Evolutionary conservation across 2,113 vertebrate genomes (phyloP), one percentile per base, ranked within the genome.

Genomic region (Tragelaphus buxtoni): DNA sequence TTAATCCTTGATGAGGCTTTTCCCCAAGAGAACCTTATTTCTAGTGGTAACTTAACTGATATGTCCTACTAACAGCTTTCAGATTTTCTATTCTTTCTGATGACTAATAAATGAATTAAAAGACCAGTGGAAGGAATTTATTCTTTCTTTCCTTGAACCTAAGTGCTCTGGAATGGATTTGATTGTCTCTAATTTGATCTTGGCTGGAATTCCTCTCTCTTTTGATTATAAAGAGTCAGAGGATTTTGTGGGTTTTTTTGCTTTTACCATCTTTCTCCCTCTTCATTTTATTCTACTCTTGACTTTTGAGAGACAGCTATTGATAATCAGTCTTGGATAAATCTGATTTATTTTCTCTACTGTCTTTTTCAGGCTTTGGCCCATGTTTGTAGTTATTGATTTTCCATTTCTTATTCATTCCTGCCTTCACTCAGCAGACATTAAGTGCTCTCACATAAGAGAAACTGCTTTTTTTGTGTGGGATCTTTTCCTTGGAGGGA

Each of bases 171-270:
- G 32, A 60, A 88, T n/a, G 61, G 63, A 60, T 56, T 51, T 83
- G 35, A n/a, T 65, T 89, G 16, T 95, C 65, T 93, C 35, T 81
- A 65, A 90, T 88, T 97, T 82, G 30, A 77, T 82, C 60, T 85
- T 82, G 28, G 49, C 76, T 88, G 77, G 82, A 93, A 91, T 94
- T 86, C 60, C 4, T 88, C 81, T 76, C 42, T 81, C 26, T 85
- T 18, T 74, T 24, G 49, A 60, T 80, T 94, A 91, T 93, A 79
- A 91, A 65, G 55, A 85, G 58, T 93, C 39, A n/a, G 74, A 53
- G 81, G 32, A 49, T 55, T 72, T 77, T 91, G 35, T 82, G 45
- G 72, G 42, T 2, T 9, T 92, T 91, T 87, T 51, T 95, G 28
- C 47, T 85, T 91, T 85, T 76, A 30, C 10, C 13, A 3, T 51